Percentiles rank a stretch among this genome's conserved stretches.
These are phyloP conservation scores for Camelus bactrianus DNA, from an alignment of 2,113 vertebrate species.

Conservation along the genomic window DNA sequence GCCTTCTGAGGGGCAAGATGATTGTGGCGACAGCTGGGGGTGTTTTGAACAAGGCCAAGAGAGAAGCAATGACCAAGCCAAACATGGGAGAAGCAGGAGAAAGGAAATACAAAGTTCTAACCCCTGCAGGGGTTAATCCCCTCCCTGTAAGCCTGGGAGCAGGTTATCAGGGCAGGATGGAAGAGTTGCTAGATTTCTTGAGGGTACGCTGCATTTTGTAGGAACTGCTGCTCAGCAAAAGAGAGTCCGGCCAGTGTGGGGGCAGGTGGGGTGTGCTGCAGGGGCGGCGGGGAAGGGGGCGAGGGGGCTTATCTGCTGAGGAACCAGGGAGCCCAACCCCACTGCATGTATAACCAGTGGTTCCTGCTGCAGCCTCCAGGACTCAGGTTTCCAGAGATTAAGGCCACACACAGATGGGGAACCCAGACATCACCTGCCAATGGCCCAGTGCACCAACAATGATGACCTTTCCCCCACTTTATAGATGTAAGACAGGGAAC, in stretches of 20 bases:
- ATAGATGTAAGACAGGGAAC: neutral
- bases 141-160: neutral
- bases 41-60: neutral
- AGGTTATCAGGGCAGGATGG: too few relatives aligned
- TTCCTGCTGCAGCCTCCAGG: neutral
- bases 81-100: neutral
- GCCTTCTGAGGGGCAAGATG: neutral
- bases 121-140: too few relatives aligned
- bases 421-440: neutral
- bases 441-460: neutral
- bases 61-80: too few relatives aligned
- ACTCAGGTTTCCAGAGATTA: neutral
- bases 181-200: neutral
- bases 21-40: neutral
- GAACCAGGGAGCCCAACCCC: neutral
- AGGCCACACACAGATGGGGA: neutral
- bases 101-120: neutral
- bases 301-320: neutral
- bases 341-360: neutral
- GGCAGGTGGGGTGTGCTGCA: too few relatives aligned
- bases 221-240: neutral
- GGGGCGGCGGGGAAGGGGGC: too few relatives aligned
- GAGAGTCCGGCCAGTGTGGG: neutral
- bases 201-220: neutral
- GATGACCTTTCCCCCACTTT: neutral